Evolutionary conservation across 2,888 invertebrate species (phyloP).

Genomic region (Caenorhabditis zanzibari): DNA sequence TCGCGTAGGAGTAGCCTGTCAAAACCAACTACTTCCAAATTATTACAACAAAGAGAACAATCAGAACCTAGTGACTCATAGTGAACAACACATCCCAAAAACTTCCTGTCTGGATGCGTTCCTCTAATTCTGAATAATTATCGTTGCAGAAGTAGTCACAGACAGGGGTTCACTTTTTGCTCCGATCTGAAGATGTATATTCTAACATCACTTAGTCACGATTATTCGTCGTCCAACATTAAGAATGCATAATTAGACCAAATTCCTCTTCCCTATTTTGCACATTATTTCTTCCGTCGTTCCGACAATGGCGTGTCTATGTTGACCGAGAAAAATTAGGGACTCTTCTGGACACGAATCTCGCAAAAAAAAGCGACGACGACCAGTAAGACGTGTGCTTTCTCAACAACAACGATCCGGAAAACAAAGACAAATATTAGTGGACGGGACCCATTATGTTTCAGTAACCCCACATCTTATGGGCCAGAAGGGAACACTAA

Average conservation of each 20-base stretch:
- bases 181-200: background rate
- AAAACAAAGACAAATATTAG: conserved; percentile 22
- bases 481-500: conserved; percentile 37
- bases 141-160: background rate
- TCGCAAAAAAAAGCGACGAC: background rate
- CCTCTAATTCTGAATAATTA: conserved; percentile 27
- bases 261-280: conserved; percentile 37
- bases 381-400: background rate
- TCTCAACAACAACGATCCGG: conserved; percentile 36
- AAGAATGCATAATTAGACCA: conserved; percentile 49
- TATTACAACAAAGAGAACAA: background rate
- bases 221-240: conserved; percentile 7
- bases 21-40: conserved; percentile 23
- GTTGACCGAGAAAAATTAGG: conserved; percentile 33
- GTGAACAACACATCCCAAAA: background rate
- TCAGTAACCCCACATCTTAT: conserved; percentile 16
- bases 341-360: conserved; percentile 35
- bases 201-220: conserved; percentile 8
- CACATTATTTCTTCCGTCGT: conserved; percentile 9
- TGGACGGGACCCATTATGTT: conserved; percentile 18
- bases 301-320: conserved; percentile 20
- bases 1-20: conserved; percentile 49
- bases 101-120: conserved; percentile 17
- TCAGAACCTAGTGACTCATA: conserved; percentile 20
- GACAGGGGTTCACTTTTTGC: background rate